Evolutionary conservation across 1,140 invertebrate genomes (phyloP).

Genomic region (Lamellibrachia luymesi): DNA sequence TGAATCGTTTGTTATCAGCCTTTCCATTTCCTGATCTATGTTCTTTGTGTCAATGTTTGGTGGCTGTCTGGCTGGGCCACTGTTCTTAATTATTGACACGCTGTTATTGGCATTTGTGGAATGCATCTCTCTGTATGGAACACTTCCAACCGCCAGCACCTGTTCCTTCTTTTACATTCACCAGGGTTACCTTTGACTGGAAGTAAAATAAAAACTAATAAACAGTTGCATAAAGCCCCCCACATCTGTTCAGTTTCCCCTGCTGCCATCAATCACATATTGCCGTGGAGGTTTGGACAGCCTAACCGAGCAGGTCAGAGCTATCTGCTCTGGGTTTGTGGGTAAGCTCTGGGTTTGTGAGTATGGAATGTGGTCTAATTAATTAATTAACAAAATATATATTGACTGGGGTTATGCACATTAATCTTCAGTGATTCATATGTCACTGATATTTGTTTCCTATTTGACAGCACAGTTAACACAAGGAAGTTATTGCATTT

Average conservation of each 20-base stretch:
- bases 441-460: background rate
- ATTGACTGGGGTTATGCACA: background rate
- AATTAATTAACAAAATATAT: background rate
- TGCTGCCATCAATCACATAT: background rate
- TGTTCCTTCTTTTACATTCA: constrained; percentile 1
- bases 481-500: background rate
- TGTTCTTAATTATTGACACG: background rate
- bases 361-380: background rate
- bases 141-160: background rate
- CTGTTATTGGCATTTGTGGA: background rate
- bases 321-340: background rate
- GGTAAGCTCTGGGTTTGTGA: background rate
- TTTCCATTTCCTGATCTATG: background rate
- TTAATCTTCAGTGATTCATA: background rate
- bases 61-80: background rate
- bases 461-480: background rate
- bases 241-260: background rate
- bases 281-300: background rate
- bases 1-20: background rate
- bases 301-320: background rate
- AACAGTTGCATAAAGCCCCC: background rate
- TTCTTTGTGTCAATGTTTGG: background rate
- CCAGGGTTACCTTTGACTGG: background rate
- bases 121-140: background rate
- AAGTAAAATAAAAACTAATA: background rate